Conservation (phyloP, 2,797 vertebrate genomes). For the Enteromius treurensis region DNA sequence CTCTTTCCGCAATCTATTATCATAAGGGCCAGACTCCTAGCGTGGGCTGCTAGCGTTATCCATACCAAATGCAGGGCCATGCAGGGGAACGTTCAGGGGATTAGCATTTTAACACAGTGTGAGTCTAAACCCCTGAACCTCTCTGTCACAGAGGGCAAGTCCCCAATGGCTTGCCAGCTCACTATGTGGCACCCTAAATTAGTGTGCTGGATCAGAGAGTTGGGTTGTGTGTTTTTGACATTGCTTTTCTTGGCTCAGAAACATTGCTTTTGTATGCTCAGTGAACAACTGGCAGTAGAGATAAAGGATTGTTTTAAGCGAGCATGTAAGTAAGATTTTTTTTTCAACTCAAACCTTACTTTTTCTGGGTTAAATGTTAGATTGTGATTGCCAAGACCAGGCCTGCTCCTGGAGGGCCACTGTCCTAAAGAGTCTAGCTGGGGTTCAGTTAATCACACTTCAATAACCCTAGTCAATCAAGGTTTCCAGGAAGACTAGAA, state of each 20-base stretch:
- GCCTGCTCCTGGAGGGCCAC: background rate
- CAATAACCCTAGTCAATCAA: background rate
- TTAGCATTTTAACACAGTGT: constrained; percentile 74
- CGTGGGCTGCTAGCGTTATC: constrained; percentile 66
- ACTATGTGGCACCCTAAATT: constrained; percentile 50
- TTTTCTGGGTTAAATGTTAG: background rate
- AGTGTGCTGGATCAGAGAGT: constrained; percentile 39
- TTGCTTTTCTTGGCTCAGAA: background rate
- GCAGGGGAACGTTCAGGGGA: constrained; percentile 68
- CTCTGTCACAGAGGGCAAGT: constrained; percentile 62
- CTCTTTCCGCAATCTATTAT: constrained; percentile 71
- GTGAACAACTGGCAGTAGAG: background rate
- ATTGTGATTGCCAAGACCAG: constrained; percentile 1
- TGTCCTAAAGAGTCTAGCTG: background rate
- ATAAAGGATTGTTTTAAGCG: constrained; percentile 7
- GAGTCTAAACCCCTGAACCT: constrained; percentile 61
- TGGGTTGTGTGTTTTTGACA: constrained; percentile 27
- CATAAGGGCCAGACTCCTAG: constrained; percentile 74
- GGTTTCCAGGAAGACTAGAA: background rate
- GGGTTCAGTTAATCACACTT: background rate
- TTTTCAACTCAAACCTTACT: background rate
- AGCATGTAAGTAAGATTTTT: background rate
- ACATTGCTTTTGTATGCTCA: background rate
- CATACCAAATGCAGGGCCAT: constrained; percentile 65
- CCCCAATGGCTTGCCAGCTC: constrained; percentile 55